Base-by-base conservation (phyloP, 2,888 invertebrate genomes). In the Apamea epomidion region DNA sequence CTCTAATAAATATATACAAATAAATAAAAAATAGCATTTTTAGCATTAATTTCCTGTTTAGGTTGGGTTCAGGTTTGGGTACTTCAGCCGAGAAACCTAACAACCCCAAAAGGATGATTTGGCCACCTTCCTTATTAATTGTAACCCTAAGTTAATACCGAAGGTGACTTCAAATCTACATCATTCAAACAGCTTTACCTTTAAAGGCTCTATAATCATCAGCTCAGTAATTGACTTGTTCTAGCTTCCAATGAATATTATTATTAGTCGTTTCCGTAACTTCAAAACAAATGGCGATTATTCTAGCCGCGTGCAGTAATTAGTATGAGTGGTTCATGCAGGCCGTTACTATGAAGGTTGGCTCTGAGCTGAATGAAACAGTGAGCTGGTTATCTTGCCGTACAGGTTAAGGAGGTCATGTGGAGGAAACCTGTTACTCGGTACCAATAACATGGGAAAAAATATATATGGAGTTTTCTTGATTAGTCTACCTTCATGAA, bases 281-380 rank as follows among this genome's bases (percentile, higher is more conserved):
- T 73, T 82, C 12, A 73, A 76, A 79, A 84, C 86, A 80, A 82
- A 81, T 80, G 45, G 70, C 60, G 67, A 45, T 68, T 88, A 86
- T 86, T 85, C 82, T 71, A 68, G 70, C 68, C 68, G 76, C 76
- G 79, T 77, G 37, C 58, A 60, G 72, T 74, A 74, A 87, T 86
- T 86, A 86, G 88, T 82, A 88, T 88, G 88, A 71, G 51, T 48
- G 70, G 76, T 76, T 64, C 65, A 89, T 60, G 68, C 78, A 76
- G 60, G 84, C 62, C 76, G 80, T 78, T 80, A 76, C 62, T 84
- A 7, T 74, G 89, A 84, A 89, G 88, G 88, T 74, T 89, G 74
- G n/a, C n/a, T 78, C 65, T 74, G 80, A 82, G 80, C 78, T 80
- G 78, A 80, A 80, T 88, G 80, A 60, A 74, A 75, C 83, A 70